A percentile compares a stretch with the other conserved stretches of the same genome.
Conservation (phyloP, 2,797 vertebrate genomes). For the Danio choprae region DNA sequence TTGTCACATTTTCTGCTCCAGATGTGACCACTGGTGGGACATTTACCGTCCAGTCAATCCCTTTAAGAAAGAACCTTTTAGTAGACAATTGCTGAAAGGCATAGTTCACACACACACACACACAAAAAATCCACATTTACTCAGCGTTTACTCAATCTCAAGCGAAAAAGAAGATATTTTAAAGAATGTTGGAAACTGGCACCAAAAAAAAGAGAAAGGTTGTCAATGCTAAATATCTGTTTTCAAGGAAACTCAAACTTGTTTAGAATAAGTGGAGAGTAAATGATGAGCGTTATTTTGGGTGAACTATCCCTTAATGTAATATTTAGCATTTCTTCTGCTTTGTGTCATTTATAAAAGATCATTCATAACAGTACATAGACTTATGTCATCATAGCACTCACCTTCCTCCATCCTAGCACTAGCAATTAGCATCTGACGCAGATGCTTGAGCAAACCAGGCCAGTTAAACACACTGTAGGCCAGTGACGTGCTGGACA, state of each 20-base stretch:
- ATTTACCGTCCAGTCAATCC: constrained; percentile 90
- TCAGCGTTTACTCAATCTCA: too few relatives aligned
- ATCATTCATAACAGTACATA: background rate
- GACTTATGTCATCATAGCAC: constrained; percentile 16
- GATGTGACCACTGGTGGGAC: constrained; percentile 66
- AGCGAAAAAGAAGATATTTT: too few relatives aligned
- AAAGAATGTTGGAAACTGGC: too few relatives aligned
- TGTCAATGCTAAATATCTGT: too few relatives aligned
- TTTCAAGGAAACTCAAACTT: too few relatives aligned
- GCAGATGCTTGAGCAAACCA: constrained; percentile 89
- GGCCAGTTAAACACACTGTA: constrained; percentile 93
- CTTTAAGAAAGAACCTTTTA: constrained; percentile 67
- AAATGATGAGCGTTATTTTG: too few relatives aligned
- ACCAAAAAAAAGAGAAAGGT: too few relatives aligned
- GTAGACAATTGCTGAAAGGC: background rate
- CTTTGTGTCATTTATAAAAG: background rate
- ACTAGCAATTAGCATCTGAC: constrained; percentile 95
- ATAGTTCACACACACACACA: too few relatives aligned
- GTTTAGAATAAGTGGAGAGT: too few relatives aligned
- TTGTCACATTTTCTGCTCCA: constrained; percentile 61
- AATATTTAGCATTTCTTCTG: background rate
- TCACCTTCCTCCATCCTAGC: constrained; percentile 95
- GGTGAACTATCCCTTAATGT: too few relatives aligned
- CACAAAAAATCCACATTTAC: too few relatives aligned
- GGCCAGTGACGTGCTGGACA: constrained; percentile 85